These are phyloP conservation scores for Coregonus suidteri DNA, from an alignment of 2,797 vertebrate species.

Conservation along the genomic window DNA sequence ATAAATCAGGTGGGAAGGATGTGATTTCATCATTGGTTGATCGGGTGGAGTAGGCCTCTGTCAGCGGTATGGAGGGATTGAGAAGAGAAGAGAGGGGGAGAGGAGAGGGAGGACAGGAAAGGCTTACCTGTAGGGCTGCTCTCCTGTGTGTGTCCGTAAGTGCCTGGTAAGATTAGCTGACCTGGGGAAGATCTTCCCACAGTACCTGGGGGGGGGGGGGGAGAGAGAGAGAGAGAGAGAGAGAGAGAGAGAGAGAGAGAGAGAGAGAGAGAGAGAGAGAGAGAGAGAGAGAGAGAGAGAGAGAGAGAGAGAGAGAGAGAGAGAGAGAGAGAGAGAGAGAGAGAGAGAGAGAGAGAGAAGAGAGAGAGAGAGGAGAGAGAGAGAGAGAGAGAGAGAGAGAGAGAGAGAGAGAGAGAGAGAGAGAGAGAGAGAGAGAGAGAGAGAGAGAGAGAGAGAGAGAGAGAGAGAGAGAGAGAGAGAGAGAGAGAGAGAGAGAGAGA, in stretches of 20 bases:
- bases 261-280: background rate
- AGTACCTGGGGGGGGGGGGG: constrained; percentile 83
- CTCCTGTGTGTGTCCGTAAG: constrained; percentile 97
- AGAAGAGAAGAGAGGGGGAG: background rate
- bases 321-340: too few species aligned
- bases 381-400: too few species aligned
- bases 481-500: too few species aligned
- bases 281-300: background rate
- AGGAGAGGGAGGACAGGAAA: background rate
- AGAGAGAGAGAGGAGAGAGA: too few species aligned
- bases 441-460: too few species aligned
- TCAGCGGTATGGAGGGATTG: background rate
- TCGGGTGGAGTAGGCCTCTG: constrained; percentile 7
- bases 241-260: background rate
- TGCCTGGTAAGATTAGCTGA: constrained; percentile 98
- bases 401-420: too few species aligned
- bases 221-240: background rate
- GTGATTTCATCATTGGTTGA: constrained; percentile 29
- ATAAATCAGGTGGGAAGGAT: constrained; percentile 29
- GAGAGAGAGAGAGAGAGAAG: too few species aligned
- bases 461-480: too few species aligned
- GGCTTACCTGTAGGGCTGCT: constrained; percentile 92
- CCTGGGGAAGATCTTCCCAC: constrained; percentile 98
- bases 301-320: background rate
- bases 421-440: background rate